Percentiles rank a stretch among this genome's conserved stretches.
These are phyloP conservation scores for Tenualosa thibaudeaui DNA, from an alignment of 2,797 vertebrate genomes.

Conservation along the genomic window DNA sequence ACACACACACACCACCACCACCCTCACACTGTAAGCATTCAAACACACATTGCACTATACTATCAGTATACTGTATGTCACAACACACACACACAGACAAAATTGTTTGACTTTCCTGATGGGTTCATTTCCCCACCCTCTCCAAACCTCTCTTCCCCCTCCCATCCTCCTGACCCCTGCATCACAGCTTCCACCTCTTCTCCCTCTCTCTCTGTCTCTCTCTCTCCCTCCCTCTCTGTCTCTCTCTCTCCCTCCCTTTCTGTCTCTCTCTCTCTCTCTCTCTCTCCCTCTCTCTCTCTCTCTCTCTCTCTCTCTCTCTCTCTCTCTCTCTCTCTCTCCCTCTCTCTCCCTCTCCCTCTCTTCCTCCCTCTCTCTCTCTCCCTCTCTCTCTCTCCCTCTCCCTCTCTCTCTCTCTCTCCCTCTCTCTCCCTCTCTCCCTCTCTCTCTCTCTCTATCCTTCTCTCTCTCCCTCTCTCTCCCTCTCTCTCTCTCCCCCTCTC, in stretches of 20 bases:
- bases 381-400: background rate
- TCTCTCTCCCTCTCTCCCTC: background rate
- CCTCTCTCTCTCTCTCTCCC: background rate
- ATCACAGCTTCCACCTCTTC: background rate
- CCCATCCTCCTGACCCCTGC: too few relatives aligned
- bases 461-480: too few relatives aligned
- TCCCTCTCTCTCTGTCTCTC: too few relatives aligned
- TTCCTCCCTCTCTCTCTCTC: background rate
- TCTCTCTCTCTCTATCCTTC: too few relatives aligned
- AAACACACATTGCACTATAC: background rate
- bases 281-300: too few relatives aligned
- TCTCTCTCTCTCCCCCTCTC: too few relatives aligned
- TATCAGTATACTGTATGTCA: background rate
- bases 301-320: background rate
- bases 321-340: background rate
- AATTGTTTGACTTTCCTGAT: background rate
- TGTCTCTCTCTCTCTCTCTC: too few relatives aligned
- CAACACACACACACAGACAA: background rate
- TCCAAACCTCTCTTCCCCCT: background rate
- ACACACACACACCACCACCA: background rate
- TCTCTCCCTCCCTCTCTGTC: too few relatives aligned
- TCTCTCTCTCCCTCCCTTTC: too few relatives aligned
- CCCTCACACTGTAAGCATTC: background rate
- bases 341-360: too few relatives aligned
- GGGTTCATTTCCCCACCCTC: background rate